phyloP scores from a whole-genome alignment of 1,140 invertebrate species.

The Drosophila ohnishii region DNA sequence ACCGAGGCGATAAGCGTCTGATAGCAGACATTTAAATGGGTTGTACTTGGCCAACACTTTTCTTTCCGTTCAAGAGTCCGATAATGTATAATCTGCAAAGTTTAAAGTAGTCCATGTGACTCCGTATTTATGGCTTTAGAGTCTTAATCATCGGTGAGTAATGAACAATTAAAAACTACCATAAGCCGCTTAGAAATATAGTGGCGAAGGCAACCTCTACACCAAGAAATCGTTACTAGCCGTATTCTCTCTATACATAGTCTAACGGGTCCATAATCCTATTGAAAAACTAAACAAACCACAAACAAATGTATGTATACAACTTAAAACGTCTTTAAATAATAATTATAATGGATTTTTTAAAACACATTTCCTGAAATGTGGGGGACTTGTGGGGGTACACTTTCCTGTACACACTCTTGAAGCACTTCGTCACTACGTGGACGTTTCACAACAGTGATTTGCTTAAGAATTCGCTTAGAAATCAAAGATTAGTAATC shows the following conservation, averaged over 20 bases:
- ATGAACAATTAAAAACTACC: background rate
- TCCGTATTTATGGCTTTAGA: background rate
- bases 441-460: background rate
- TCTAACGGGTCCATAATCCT: no score
- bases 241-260: no score
- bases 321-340: background rate
- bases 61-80: background rate
- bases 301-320: no score
- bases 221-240: background rate
- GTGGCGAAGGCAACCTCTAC: background rate
- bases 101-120: conserved; percentile 6
- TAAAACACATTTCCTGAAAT: no score
- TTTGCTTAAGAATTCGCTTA: background rate
- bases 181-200: background rate
- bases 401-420: background rate
- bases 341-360: background rate
- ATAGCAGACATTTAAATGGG: background rate
- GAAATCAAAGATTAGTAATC: conserved; percentile 4
- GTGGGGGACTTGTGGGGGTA: no score
- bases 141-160: background rate
- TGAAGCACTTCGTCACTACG: background rate
- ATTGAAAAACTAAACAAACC: no score
- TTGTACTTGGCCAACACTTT: background rate
- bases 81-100: background rate
- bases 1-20: background rate